These are phyloP conservation scores for Notolepis coatsorum DNA, from an alignment of 2,797 vertebrate species.

Conservation along the genomic window DNA sequence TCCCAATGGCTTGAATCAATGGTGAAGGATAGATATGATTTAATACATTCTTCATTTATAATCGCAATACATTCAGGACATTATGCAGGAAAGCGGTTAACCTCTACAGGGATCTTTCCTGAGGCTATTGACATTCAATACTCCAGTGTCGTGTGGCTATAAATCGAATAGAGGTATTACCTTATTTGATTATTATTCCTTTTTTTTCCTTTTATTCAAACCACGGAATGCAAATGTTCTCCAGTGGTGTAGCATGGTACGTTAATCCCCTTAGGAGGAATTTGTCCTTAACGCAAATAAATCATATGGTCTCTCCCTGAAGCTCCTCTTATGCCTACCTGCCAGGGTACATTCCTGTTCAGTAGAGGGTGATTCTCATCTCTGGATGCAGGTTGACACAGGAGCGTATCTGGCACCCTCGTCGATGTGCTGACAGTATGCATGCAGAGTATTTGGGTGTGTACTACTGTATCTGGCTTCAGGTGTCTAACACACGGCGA, in stretches of 20 bases:
- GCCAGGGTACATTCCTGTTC: constrained; percentile 55
- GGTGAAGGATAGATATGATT: neutral
- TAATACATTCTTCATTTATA: neutral
- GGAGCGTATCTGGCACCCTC: constrained; percentile 30
- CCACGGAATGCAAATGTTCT: constrained; percentile 18
- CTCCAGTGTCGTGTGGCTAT: no score
- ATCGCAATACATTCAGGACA: neutral
- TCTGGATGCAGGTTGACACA: constrained; percentile 56
- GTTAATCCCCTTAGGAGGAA: constrained; percentile 10
- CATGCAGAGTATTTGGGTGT: constrained; percentile 40
- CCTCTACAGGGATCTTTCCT: no score
- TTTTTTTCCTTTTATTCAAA: neutral
- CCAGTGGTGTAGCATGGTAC: neutral
- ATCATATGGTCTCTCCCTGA: constrained; percentile 13
- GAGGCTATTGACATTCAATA: no score
- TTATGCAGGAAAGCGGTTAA: neutral
- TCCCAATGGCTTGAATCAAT: neutral
- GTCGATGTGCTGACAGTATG: constrained; percentile 31
- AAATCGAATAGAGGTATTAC: neutral
- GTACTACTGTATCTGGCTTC: constrained; percentile 8
- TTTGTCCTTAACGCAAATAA: neutral
- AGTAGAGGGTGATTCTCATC: constrained; percentile 32
- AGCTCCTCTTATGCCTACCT: constrained; percentile 4
- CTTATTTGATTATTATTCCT: neutral
- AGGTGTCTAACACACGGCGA: constrained; percentile 10